A percentile compares a stretch with the other conserved stretches of the same genome.
Evolutionary conservation across 2,797 vertebrate species (phyloP).

Genomic region (Sebastes taczanowskii): DNA sequence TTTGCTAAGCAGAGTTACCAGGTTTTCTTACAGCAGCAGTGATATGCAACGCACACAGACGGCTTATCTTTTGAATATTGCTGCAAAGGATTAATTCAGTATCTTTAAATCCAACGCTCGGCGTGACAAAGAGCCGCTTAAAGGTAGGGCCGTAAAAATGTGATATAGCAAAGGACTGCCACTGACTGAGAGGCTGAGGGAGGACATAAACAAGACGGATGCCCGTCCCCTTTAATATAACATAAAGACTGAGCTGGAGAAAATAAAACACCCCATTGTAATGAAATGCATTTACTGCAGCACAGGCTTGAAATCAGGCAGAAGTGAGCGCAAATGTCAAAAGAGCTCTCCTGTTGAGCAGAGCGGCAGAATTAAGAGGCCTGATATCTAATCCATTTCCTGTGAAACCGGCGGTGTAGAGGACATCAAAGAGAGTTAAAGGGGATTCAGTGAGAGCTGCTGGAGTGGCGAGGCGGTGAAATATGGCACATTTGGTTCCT

Average conservation of each 20-base stretch:
- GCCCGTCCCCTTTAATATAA: conserved; percentile 80
- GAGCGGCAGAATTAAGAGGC: conserved; percentile 73
- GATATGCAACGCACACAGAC: conserved; percentile 4
- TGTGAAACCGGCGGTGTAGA: conserved; percentile 75
- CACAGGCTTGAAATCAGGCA: conserved; percentile 75
- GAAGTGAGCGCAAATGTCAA: conserved; percentile 77
- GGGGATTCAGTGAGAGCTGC: conserved; percentile 71
- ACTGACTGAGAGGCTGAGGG: conserved; percentile 73
- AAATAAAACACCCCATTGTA: conserved; percentile 82
- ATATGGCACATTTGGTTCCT: conserved; percentile 79
- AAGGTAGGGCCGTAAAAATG: conserved; percentile 79
- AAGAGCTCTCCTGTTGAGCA: conserved; percentile 78
- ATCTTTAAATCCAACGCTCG: conserved; percentile 71
- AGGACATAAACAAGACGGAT: conserved; percentile 84
- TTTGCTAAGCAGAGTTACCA: not conserved
- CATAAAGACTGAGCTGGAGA: conserved; percentile 79
- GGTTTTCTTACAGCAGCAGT: conserved; percentile 1
- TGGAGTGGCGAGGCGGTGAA: conserved; percentile 75
- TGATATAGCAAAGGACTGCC: conserved; percentile 80
- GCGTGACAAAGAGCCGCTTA: conserved; percentile 75
- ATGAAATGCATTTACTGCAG: conserved; percentile 82
- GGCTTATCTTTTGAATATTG: conserved; percentile 61
- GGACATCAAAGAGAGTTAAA: conserved; percentile 82
- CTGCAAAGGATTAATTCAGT: conserved; percentile 62
- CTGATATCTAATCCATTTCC: conserved; percentile 82